Base-by-base conservation (phyloP, 2,797 vertebrate species). In the Sebastes cheni region DNA sequence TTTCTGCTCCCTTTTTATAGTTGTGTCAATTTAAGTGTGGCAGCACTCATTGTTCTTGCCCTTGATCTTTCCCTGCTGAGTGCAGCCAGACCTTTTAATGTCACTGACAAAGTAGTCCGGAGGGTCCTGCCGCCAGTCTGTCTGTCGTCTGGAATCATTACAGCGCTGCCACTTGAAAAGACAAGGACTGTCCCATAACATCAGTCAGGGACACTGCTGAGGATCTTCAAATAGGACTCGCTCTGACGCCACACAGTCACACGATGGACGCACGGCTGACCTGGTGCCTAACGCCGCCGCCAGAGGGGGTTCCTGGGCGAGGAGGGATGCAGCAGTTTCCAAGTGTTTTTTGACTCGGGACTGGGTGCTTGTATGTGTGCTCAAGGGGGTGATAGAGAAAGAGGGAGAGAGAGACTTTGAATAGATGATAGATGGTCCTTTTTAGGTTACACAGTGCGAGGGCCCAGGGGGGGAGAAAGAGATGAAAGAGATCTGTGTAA, bases 61-160 rank as follows among this genome's bases (percentile, higher is more conserved):
- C 93, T 93, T 94, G 92, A 91, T 94, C 91, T 88, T 93, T 88
- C 83, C 88, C 88, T 83, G 87, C 29, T 79, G 88, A 92, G 90
- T 89, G 83, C 74, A 92, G 89, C 83, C 68, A 79, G 85, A 84
- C 88, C 86, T 93, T 93, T 95, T 94, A 94, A 94, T 91, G 92
- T 92, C 88, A 91, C 90, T 88, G 87, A 93, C 92, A 93, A 92
- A 94, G 92, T 84, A 90, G 90, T 89, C 92, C 86, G 76, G 85
- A 84, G 92, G 91, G 92, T 90, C 83, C 85, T 72, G 89, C 83
- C 52, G 81, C 89, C 88, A 87, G 87, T 86, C 89, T 86, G 92
- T 85, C 94, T 90, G 90, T 91, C 89, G 81, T 92, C 88, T 90
- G 83, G 82, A 90, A 90, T 93, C 90, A 92, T 93, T 94, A 91